Conservation (phyloP, 64 coral and sea anemone genomes). For the Montipora efflorescens region DNA sequence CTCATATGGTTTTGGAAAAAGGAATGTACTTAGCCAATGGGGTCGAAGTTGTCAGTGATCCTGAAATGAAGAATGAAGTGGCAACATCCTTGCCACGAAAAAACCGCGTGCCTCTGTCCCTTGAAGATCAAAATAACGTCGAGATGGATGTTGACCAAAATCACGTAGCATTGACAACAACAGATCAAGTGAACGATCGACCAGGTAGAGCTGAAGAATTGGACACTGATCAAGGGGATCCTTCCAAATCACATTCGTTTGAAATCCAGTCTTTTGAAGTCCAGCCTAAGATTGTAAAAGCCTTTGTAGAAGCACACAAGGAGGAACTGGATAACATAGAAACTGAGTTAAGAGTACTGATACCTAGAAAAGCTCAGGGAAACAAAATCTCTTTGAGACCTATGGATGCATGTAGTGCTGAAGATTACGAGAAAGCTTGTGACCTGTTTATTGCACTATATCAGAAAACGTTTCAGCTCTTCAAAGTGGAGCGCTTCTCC, state of each 20-base stretch:
- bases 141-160: not conserved
- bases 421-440: slow-evolving; percentile 13
- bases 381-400: not conserved
- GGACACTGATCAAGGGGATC: not conserved
- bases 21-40: not conserved
- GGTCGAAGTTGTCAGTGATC: not conserved
- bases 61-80: not conserved
- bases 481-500: slow-evolving; percentile 23
- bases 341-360: not conserved
- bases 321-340: slow-evolving; percentile 5
- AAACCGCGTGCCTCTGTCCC: not conserved
- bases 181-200: too few species aligned
- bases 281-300: not conserved
- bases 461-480: not conserved
- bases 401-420: not conserved
- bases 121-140: not conserved
- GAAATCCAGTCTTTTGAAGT: not conserved
- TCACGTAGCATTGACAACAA: too few species aligned
- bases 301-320: slow-evolving; percentile 32
- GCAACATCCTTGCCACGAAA: too few species aligned
- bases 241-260: too few species aligned
- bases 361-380: slow-evolving; percentile 9
- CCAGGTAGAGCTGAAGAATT: not conserved
- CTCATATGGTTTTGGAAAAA: not conserved
- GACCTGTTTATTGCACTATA: slow-evolving; percentile 20